Percentiles rank a stretch among this genome's conserved stretches.
These are phyloP conservation scores for Brevipalpus yothersi DNA, from an alignment of 1,140 invertebrate species.

Conservation along the genomic window DNA sequence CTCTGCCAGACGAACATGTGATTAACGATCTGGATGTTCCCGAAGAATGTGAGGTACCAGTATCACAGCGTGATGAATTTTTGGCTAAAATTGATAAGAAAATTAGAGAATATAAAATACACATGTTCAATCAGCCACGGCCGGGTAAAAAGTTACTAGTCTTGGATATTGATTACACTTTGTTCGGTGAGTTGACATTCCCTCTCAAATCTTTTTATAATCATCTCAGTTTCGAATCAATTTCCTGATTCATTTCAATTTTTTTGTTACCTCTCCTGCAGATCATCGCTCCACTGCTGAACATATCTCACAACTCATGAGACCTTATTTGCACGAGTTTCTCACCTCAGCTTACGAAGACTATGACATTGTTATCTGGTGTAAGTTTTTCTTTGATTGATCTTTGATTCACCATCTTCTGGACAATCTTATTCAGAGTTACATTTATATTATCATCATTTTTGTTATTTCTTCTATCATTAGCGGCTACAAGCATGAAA, in stretches of 20 bases:
- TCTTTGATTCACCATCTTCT: slow-evolving; percentile 67
- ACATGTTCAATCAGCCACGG: slow-evolving; percentile 49
- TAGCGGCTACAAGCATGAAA: slow-evolving; percentile 92
- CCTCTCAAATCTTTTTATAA: not conserved
- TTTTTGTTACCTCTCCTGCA: slow-evolving; percentile 10
- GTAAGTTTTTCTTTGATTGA: slow-evolving; percentile 16
- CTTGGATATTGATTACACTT: slow-evolving; percentile 86
- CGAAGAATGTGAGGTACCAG: slow-evolving; percentile 42
- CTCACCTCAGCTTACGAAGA: slow-evolving; percentile 61
- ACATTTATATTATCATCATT: not conserved
- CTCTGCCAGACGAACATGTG: slow-evolving; percentile 49
- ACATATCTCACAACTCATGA: slow-evolving; percentile 65
- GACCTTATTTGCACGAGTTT: slow-evolving; percentile 85
- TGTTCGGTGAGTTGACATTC: slow-evolving; percentile 19
- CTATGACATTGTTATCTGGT: slow-evolving; percentile 33
- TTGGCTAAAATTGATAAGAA: slow-evolving; percentile 41
- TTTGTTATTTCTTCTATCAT: slow-evolving; percentile 24
- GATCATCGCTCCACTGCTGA: slow-evolving; percentile 79
- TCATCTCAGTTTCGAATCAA: no score
- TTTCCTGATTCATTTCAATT: not conserved
- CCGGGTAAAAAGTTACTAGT: slow-evolving; percentile 63
- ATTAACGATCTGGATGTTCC: slow-evolving; percentile 50
- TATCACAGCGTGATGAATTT: slow-evolving; percentile 45
- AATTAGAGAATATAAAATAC: slow-evolving; percentile 61
- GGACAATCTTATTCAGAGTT: slow-evolving; percentile 18